These are phyloP conservation scores for Ranitomeya variabilis DNA, from an alignment of 2,113 vertebrate species.

Conservation along the genomic window DNA sequence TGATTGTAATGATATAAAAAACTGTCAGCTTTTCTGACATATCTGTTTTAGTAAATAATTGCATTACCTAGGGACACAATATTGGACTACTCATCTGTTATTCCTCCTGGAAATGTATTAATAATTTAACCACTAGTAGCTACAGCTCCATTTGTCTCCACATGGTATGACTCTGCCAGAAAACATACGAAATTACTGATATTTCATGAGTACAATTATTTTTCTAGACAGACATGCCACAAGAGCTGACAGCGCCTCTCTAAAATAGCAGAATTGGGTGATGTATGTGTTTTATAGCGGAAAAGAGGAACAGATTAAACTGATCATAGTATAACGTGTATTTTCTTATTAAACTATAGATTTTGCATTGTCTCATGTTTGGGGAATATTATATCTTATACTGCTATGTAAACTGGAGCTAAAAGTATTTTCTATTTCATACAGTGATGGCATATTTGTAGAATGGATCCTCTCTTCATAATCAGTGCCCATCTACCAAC, in stretches of 20 bases:
- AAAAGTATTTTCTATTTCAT: too few species aligned
- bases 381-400: background rate
- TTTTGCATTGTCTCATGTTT: background rate
- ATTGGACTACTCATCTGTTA: background rate
- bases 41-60: background rate
- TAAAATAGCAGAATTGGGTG: too few species aligned
- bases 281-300: too few species aligned
- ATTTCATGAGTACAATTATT: background rate
- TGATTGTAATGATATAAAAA: background rate
- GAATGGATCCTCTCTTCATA: too few species aligned
- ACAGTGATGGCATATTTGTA: too few species aligned
- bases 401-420: background rate
- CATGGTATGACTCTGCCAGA: background rate
- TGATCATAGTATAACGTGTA: background rate
- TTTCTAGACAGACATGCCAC: background rate
- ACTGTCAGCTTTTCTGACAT: background rate
- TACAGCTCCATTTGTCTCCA: too few species aligned
- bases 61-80: background rate
- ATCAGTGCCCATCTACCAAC: too few species aligned
- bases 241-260: background rate
- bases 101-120: background rate
- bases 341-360: background rate
- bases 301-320: background rate
- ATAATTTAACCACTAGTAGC: background rate
- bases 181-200: background rate